Conservation (phyloP, 1,140 invertebrate species). For the Rhagoletis zephyria region DNA sequence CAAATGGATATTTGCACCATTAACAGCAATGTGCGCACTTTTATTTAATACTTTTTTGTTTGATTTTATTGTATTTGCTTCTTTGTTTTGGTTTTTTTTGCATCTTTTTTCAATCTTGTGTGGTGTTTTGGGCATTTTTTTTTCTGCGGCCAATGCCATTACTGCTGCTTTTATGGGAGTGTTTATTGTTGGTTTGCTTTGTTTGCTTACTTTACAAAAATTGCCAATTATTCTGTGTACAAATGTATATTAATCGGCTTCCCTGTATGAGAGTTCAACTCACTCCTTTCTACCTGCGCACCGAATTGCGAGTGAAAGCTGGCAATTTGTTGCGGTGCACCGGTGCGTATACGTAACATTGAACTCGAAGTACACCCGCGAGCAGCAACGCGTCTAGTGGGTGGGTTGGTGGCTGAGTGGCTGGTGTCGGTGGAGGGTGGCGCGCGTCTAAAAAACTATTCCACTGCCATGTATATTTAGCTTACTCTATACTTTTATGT, state of each 20-base stretch:
- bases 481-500: background rate
- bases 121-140: background rate
- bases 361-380: background rate
- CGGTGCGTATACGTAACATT: slow-evolving; percentile 44
- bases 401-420: too few species aligned
- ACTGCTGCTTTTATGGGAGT: background rate
- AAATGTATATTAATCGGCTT: slow-evolving; percentile 45
- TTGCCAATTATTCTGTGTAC: slow-evolving; percentile 17
- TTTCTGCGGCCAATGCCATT: background rate
- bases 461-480: too few species aligned
- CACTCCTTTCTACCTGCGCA: background rate
- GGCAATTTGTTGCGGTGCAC: background rate
- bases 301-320: background rate
- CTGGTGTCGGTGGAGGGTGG: background rate
- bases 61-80: too few species aligned
- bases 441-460: too few species aligned
- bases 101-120: background rate
- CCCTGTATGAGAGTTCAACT: background rate
- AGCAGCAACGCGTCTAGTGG: background rate
- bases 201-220: slow-evolving; percentile 27
- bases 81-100: background rate
- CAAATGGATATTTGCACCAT: too few species aligned
- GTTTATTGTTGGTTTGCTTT: slow-evolving; percentile 2
- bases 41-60: too few species aligned
- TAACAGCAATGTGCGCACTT: too few species aligned